A percentile compares a stretch with the other conserved stretches of the same genome.
Conservation (phyloP, 2,797 vertebrate species). For the Rousettus madagascariensis region DNA sequence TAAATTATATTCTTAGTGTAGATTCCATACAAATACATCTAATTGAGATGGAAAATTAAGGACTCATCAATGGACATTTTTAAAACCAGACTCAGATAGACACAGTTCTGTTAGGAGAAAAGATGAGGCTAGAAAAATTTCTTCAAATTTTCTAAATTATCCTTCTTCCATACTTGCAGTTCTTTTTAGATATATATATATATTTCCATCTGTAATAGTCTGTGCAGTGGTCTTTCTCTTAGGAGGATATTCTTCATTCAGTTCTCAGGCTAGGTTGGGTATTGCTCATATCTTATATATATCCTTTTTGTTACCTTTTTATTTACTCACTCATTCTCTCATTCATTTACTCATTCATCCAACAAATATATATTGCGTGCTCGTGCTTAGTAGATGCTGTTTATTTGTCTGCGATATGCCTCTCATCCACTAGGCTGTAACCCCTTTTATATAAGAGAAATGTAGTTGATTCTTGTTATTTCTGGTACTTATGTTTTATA, state of each 20-base stretch:
- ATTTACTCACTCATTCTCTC: not conserved
- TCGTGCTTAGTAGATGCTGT: not conserved
- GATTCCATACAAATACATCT: not conserved
- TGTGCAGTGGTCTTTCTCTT: not conserved
- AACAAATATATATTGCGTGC: not conserved
- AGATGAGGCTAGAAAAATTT: not conserved
- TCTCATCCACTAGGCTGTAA: not conserved
- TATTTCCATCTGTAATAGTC: not conserved
- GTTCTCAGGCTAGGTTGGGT: not conserved
- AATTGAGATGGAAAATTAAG: not conserved
- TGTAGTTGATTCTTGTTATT: not conserved
- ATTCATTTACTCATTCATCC: not conserved
- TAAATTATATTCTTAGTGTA: not conserved
- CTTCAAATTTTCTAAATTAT: not conserved
- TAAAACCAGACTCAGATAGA: not conserved
- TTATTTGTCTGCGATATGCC: not conserved
- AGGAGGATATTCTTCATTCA: not conserved
- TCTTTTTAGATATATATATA: not conserved
- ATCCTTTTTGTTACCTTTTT: not conserved
- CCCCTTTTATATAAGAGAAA: not conserved
- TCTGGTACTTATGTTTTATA: not conserved
- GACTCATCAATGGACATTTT: not conserved
- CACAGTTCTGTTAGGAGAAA: not conserved
- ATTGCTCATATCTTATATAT: not conserved
- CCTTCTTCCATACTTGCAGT: not conserved